Percentiles rank a stretch among this genome's conserved stretches.
Conservation (phyloP, 2,113 vertebrate genomes). For the Clarias macrocephalus region DNA sequence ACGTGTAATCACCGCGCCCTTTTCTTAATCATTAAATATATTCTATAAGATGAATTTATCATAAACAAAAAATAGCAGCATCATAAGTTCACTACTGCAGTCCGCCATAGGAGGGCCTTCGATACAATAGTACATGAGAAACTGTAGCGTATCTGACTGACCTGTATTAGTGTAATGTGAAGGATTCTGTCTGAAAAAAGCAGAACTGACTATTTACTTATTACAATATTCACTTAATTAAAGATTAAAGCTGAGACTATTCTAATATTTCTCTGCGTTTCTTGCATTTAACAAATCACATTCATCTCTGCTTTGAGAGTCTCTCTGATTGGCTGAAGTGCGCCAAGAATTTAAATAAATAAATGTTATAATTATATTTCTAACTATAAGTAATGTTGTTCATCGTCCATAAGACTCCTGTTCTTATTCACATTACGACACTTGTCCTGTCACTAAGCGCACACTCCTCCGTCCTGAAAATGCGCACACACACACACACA, state of each 20-base stretch:
- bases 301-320: not conserved
- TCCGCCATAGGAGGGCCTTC: not conserved
- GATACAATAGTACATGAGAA: too few relatives aligned
- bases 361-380: too few relatives aligned
- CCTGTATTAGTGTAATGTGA: not conserved
- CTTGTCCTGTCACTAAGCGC: accelerated
- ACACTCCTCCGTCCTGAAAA: not conserved
- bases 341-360: too few relatives aligned
- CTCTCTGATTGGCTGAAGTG: not conserved
- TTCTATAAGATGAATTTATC: not conserved
- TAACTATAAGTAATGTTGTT: too few relatives aligned
- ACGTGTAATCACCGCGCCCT: too few relatives aligned
- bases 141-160: not conserved
- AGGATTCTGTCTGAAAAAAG: not conserved
- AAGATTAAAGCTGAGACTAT: not conserved
- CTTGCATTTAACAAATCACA: not conserved
- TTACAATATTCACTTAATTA: not conserved
- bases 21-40: not conserved
- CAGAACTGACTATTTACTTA: too few relatives aligned
- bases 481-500: too few relatives aligned
- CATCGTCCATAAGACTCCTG: not conserved
- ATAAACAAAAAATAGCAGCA: not conserved
- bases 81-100: not conserved
- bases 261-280: too few relatives aligned
- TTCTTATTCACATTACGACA: not conserved